Conservation (phyloP, 2,888 invertebrate genomes). For the Agapostemon virescens region DNA sequence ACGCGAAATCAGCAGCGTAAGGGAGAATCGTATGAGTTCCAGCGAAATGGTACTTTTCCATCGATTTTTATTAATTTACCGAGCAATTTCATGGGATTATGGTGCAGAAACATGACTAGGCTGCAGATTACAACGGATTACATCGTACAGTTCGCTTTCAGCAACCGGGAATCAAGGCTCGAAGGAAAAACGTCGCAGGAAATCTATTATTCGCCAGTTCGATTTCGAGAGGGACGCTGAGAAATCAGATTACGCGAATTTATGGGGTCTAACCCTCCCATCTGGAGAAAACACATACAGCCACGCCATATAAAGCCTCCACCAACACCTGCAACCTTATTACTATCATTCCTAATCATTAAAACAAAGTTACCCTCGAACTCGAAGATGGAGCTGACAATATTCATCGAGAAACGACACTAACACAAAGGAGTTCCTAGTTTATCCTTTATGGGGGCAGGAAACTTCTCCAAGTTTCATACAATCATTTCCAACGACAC, state of each 20-base stretch:
- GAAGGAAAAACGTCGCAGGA: constrained; percentile 40
- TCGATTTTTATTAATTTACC: not conserved
- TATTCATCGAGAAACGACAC: not conserved
- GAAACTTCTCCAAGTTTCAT: too few relatives aligned
- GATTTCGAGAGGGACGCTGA: constrained; percentile 65
- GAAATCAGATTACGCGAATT: constrained; percentile 75
- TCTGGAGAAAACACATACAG: constrained; percentile 63
- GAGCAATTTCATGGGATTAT: constrained; percentile 9
- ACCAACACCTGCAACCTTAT: constrained; percentile 33
- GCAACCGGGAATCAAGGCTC: constrained; percentile 31
- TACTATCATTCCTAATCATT: constrained; percentile 34
- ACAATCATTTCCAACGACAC: too few relatives aligned
- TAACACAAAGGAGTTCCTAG: not conserved
- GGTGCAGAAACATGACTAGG: constrained; percentile 2
- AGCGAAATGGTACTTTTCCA: not conserved
- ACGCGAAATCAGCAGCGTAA: constrained; percentile 50
- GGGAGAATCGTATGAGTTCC: not conserved
- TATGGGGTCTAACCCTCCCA: constrained; percentile 72
- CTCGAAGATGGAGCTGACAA: not conserved
- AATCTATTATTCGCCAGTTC: constrained; percentile 67
- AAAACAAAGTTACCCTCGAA: not conserved
- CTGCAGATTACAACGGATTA: constrained; percentile 14
- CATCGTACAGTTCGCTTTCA: constrained; percentile 6
- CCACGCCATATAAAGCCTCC: constrained; percentile 59
- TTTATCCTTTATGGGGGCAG: not conserved